Conservation (phyloP, 2,888 invertebrate genomes). For the Scotopteryx bipunctaria region DNA sequence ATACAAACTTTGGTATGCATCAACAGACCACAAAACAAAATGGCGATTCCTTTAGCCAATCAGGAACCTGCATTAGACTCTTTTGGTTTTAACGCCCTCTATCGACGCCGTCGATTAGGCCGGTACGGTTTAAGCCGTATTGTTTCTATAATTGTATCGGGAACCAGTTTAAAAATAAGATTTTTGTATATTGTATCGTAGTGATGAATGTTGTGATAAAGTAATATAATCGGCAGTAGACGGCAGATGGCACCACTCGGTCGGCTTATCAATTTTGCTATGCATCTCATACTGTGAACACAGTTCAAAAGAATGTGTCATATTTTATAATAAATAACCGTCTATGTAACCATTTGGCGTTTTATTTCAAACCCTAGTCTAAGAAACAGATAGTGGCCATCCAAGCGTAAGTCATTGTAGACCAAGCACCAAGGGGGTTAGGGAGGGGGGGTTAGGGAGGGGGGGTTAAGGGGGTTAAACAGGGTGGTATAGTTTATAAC, state of each 20-base stretch:
- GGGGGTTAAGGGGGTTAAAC: too few relatives aligned
- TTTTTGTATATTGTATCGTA: constrained; percentile 43
- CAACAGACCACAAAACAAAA: too few relatives aligned
- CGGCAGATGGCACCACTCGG: constrained; percentile 48
- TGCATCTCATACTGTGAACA: constrained; percentile 80
- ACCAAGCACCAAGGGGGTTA: too few relatives aligned
- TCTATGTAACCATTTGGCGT: constrained; percentile 72
- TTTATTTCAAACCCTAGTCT: constrained; percentile 45
- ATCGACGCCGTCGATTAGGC: too few relatives aligned
- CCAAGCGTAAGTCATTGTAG: too few relatives aligned
- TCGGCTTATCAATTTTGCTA: constrained; percentile 70
- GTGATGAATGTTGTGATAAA: constrained; percentile 67
- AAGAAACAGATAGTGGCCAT: too few relatives aligned
- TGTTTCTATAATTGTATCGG: neutral
- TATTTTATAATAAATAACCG: constrained; percentile 84
- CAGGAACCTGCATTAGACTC: neutral
- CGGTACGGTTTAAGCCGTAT: neutral
- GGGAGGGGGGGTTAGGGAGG: too few relatives aligned
- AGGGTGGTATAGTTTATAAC: too few relatives aligned
- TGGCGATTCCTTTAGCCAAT: neutral
- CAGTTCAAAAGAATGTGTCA: constrained; percentile 83
- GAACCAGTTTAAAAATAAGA: constrained; percentile 16
- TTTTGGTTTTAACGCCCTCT: too few relatives aligned
- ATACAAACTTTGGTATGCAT: too few relatives aligned
- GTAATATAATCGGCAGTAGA: constrained; percentile 19